Evolutionary conservation across 2,113 vertebrate species (phyloP), one percentile per base, ranked within the genome.

Genomic region (Pedetes capensis): DNA sequence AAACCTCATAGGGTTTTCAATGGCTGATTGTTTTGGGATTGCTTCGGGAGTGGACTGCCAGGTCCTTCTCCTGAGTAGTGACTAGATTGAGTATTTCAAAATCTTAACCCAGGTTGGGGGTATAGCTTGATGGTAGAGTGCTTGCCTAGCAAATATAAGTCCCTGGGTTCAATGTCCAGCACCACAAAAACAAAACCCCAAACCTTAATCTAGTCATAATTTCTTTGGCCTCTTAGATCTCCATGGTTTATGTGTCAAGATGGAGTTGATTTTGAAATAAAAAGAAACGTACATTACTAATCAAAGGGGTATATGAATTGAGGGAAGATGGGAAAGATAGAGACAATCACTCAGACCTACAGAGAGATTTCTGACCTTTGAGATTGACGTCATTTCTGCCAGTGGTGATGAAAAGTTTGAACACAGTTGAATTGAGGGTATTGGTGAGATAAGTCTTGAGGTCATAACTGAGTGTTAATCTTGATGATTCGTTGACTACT

Each of bases 381-480:
- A 98, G 97, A 42, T 96, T 97, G 74, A 91, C 29, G 25, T 92
- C 95, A 44, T 89, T 94, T 29, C 89, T 93, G 82, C 97, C 86
- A 0, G 96, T 94, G 66, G 89, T 92, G 47, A 98, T 61, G 51
- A 97, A 96, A 25, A 98, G 74, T 79, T 69, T 94, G 87, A 98
- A 97, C 8, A 82, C 95, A 32, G 95, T 27, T 57, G 97, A 93
- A 25, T 91, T 95, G 32, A 75, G 97, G 17, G 68, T 82, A 13
- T 98, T 98, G 89, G 97, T 98, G 53, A 98, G 93, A 5, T 95
- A 94, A 63, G 71, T 95, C 80, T 96, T 97, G 79, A 96, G 95
- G 74, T 95, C 96, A 5, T 96, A 96, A 55, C 71, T 97, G 82
- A 98, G 82, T 8, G 23, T 97, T 51, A 98, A 71, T 69, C 78